Conservation (phyloP, 2,888 invertebrate species). For the Carabus problematicus region DNA sequence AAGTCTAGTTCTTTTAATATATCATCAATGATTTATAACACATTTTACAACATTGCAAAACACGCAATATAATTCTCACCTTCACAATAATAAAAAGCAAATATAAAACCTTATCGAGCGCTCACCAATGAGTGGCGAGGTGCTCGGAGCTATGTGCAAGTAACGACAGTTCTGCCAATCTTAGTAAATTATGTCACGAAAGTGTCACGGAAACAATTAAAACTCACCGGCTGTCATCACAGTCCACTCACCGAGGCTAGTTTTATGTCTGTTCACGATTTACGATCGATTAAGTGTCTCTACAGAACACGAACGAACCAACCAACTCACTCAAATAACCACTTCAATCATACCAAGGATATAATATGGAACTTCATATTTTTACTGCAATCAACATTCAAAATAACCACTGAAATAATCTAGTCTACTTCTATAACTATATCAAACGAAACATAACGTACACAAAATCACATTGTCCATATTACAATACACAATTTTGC, state of each 20-base stretch:
- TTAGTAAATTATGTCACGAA: constrained; percentile 4
- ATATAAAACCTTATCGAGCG: not conserved
- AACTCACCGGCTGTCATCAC: constrained; percentile 9
- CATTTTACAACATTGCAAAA: too few species aligned
- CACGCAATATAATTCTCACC: too few species aligned
- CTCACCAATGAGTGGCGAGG: not conserved
- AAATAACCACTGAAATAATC: too few species aligned
- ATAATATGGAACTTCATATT: not conserved
- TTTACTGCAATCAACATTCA: not conserved
- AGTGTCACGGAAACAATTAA: constrained; percentile 3
- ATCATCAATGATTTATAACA: too few species aligned
- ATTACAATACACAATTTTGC: too few species aligned
- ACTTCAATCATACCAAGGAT: not conserved
- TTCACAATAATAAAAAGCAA: too few species aligned
- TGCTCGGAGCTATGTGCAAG: not conserved
- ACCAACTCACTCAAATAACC: not conserved
- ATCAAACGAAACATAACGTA: too few species aligned
- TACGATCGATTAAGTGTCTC: constrained; percentile 3
- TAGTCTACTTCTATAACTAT: too few species aligned
- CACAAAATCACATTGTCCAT: too few species aligned
- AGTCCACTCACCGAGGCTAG: not conserved
- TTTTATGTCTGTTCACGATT: constrained; percentile 1
- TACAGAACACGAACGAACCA: not conserved
- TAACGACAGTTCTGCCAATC: constrained; percentile 11
- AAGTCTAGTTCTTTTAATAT: too few species aligned